Base-by-base conservation (phyloP, 2,888 invertebrate species). In the Hololepta plana region DNA sequence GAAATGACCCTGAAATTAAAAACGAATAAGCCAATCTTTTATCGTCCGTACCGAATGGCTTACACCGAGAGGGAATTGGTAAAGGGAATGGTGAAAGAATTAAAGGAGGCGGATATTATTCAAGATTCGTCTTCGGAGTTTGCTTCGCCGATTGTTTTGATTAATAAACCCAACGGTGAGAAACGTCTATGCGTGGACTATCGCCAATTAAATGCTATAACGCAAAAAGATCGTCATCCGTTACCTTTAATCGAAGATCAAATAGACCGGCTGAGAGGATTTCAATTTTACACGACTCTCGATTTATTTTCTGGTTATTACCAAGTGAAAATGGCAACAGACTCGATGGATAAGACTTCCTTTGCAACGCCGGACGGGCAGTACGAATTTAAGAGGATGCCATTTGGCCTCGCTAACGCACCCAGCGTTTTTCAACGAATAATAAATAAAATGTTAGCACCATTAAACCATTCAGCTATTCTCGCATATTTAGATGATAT, bases 351-450 rank as follows among this genome's bases (percentile, higher is more conserved):
- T 3, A 43, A 40, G 12, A 49, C 46, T 1, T 43, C 41, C 2
- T 44, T 47, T 16, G 35, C 38, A 3, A 49, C 45, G 4, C 41
- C 39, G 1, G 43, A 42, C 14, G 45, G 45, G 4, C 32, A 45
- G 3, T 50, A 37, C 23, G 41, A 51, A 34, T 46, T 40, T 25
- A 24, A 34, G 3, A 26, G 37, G 1, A 39, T 46, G 40, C 40
- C 44, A 4, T 52, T 49, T 29, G 47, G 47, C 4, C 31, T 49
- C 4, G 24, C 37, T 2, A 49, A 49, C 26, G 45, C 46, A 2
- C 44, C 45, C 4, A 35, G 38, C 12, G 38, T 40, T 11, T 52
- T 48, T 33, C 45, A 46, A 27, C 27, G 42, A 13, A 31, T 42
- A 26, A 43, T 49, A 4, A 32, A 35, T 26, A 26, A 12, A 10